Evolutionary conservation across 2,797 vertebrate species (phyloP).

Genomic region (Sparidentex hasta): DNA sequence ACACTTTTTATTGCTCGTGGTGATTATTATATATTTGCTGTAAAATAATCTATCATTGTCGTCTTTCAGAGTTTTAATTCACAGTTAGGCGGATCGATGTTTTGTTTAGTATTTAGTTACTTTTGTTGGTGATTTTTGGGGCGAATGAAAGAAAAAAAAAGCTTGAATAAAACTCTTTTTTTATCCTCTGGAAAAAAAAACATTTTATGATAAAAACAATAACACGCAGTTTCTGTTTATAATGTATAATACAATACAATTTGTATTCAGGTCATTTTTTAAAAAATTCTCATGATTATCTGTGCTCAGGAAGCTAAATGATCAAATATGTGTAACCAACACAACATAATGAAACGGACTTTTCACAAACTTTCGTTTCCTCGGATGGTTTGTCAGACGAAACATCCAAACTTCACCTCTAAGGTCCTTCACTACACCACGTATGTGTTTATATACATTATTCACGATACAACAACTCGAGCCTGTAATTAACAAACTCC

Average conservation of each 20-base stretch:
- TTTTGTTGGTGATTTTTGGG: background rate
- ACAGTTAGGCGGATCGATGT: accelerated
- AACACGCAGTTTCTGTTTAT: background rate
- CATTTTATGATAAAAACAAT: background rate
- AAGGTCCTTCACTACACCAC: background rate
- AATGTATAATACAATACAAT: background rate
- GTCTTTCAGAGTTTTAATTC: background rate
- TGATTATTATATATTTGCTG: background rate
- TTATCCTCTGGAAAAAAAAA: no score
- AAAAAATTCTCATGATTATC: accelerated
- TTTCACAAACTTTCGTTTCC: background rate
- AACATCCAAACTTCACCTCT: background rate
- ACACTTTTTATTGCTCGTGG: background rate
- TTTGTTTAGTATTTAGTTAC: background rate
- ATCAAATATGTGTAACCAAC: background rate
- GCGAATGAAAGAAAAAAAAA: background rate
- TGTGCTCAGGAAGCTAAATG: background rate
- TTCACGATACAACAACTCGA: background rate
- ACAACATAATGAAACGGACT: background rate
- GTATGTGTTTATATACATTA: background rate
- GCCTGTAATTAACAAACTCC: background rate
- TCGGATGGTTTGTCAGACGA: background rate
- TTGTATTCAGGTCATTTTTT: background rate
- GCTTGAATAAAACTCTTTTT: background rate
- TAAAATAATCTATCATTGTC: background rate